Evolutionary conservation across 2,888 invertebrate species (phyloP), one percentile per base, ranked within the genome.

Genomic region (Brachylomia viminalis): DNA sequence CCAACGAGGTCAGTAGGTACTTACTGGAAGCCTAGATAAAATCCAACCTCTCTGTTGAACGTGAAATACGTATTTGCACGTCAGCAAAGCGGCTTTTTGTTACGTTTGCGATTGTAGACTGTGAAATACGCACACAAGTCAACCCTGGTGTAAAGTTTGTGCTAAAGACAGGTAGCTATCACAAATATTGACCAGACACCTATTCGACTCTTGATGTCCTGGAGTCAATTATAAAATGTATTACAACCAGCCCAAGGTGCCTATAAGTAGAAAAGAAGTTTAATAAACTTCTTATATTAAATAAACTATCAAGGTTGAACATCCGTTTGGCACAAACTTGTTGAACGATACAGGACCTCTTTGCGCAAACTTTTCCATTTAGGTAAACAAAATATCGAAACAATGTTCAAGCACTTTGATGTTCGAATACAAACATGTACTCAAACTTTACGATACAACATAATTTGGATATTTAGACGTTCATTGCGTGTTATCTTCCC

Each of bases 201-300:
- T n/a, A n/a, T n/a, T 61, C 30, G 38, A 71, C 23, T 66, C 49
- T 42, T 30, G 38, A 52, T 52, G 47, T n/a, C n/a, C 27, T 70
- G 13, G 42, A 66, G 33, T 83, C 58, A 72, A 74, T 87, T 71
- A 71, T 54, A 76, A 79, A 52, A 81, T 76, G 23, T 85, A 42
- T 58, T 61, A 68, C 72, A 75, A 45, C 23, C 62, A 27, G 10
- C 56, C 30, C n/a, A 45, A 67, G n/a, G n/a, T n/a, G n/a, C n/a
- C n/a, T n/a, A n/a, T n/a, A n/a, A n/a, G n/a, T n/a, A n/a, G n/a
- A n/a, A n/a, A n/a, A n/a, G n/a, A n/a, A n/a, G n/a, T n/a, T n/a
- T n/a, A n/a, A n/a, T n/a, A n/a, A n/a, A n/a, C n/a, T n/a, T n/a
- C n/a, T n/a, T n/a, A n/a, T n/a, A n/a, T n/a, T n/a, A n/a, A n/a